Evolutionary conservation across 2,113 vertebrate genomes (phyloP).

Genomic region (Microtus montanus): DNA sequence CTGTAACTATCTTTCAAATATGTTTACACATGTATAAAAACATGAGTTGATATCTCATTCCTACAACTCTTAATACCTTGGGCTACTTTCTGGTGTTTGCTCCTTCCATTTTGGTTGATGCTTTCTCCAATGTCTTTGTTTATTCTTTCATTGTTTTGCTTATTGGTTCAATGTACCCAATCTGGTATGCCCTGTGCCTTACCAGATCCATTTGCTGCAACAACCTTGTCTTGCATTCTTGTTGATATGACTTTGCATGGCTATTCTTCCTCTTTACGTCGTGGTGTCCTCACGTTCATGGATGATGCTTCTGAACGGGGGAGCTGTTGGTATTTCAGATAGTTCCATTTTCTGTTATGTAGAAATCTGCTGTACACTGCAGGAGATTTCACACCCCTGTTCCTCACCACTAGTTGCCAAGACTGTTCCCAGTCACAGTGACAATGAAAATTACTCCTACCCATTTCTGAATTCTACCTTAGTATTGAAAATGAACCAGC

Average conservation of each 20-base stretch:
- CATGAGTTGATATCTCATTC: neutral
- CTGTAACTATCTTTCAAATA: neutral
- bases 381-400: neutral
- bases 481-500: neutral
- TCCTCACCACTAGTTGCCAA: neutral
- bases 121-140: neutral
- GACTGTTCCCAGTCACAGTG: neutral
- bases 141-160: neutral
- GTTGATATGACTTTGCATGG: neutral
- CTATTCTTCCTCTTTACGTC: neutral
- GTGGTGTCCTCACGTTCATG: neutral
- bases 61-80: neutral
- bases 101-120: neutral
- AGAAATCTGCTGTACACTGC: neutral
- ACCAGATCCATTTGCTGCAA: neutral
- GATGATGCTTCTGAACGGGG: neutral
- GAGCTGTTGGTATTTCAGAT: neutral
- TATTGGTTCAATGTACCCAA: neutral
- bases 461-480: neutral
- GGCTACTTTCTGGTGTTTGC: neutral
- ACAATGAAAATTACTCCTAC: neutral
- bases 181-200: neutral
- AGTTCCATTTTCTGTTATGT: neutral
- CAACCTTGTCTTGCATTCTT: neutral
- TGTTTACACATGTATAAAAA: neutral